Evolutionary conservation across 2,888 invertebrate genomes (phyloP).

Genomic region (Cryptosula pallasiana): DNA sequence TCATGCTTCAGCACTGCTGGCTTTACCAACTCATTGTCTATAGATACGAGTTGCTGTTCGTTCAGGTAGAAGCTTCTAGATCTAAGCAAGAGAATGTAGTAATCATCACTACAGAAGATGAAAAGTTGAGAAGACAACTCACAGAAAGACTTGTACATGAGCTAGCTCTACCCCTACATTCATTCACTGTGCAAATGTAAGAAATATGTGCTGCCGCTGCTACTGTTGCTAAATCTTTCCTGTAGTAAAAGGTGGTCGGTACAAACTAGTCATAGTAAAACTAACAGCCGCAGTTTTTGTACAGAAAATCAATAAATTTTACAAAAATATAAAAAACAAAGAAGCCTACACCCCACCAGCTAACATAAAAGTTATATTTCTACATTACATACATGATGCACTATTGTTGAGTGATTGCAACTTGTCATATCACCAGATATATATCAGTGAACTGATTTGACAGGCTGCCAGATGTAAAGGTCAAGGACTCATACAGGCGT

Average conservation of each 20-base stretch:
- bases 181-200: no score
- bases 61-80: background rate
- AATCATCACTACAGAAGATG: background rate
- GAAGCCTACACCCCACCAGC: no score
- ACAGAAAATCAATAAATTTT: no score
- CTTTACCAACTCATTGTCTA: no score
- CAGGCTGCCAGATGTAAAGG: slow-evolving; percentile 12
- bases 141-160: background rate
- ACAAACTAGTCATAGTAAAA: background rate
- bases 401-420: background rate
- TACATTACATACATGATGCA: background rate
- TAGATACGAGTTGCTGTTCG: no score
- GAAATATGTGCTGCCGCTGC: no score
- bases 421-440: background rate
- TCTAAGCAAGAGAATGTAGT: background rate
- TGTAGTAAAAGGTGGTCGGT: background rate
- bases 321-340: no score
- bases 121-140: background rate
- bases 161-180: no score
- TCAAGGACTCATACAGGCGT: background rate
- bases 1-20: no score
- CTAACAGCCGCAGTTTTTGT: background rate
- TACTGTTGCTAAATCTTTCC: no score
- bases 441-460: background rate
- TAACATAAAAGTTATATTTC: no score